phyloP scores from a whole-genome alignment of 2,113 vertebrate genomes.

The Natator depressus region DNA sequence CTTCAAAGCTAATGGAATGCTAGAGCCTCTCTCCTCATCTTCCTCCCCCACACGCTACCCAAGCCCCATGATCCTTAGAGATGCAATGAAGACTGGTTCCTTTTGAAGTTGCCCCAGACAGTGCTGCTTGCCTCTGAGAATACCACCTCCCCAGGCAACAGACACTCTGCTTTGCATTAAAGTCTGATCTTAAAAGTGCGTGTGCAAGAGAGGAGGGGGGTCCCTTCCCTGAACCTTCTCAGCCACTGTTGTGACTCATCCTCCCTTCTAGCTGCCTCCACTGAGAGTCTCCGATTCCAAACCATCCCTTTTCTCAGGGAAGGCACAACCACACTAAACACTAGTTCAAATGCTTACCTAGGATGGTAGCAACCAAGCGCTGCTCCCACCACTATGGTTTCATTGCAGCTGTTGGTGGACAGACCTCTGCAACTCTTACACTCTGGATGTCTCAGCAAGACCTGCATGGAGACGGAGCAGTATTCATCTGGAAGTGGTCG shows the following conservation, averaged over 20 bases:
- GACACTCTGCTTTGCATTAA: neutral
- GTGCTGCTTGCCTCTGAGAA: neutral
- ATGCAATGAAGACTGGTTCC: rapidly evolving
- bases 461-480: neutral
- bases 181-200: too few relatives aligned
- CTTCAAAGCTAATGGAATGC: rapidly evolving
- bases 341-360: too few relatives aligned
- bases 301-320: neutral
- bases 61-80: neutral
- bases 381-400: neutral
- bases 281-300: neutral
- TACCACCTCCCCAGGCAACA: neutral
- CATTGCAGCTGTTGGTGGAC: neutral
- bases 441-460: neutral
- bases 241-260: neutral
- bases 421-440: neutral
- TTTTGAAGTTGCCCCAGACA: neutral
- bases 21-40: rapidly evolving
- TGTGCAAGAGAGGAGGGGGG: too few relatives aligned
- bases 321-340: neutral
- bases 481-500: neutral
- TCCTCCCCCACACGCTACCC: rapidly evolving
- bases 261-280: neutral
- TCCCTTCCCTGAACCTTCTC: neutral
- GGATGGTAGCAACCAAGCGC: neutral